These are phyloP conservation scores for Chascanopsetta lugubris DNA, from an alignment of 2,113 vertebrate genomes.

Conservation along the genomic window DNA sequence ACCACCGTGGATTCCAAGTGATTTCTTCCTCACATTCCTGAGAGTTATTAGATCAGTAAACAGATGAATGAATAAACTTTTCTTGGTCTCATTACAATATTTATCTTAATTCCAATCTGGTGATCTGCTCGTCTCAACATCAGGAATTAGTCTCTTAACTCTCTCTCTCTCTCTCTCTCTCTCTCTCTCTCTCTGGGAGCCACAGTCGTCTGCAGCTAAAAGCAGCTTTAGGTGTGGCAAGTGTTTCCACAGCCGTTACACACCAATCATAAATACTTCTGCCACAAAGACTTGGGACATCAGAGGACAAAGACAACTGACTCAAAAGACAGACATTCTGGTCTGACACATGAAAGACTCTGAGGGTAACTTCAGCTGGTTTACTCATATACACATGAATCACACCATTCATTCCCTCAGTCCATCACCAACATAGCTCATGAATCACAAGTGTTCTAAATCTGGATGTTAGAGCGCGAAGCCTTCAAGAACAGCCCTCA, in stretches of 20 bases:
- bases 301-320: not conserved
- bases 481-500: not conserved
- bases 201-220: not conserved
- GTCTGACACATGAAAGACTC: not conserved
- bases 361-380: no score
- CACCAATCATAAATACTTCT: conserved; percentile 1
- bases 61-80: no score
- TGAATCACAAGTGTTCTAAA: conserved; percentile 40
- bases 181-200: no score
- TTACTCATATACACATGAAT: not conserved
- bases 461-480: not conserved
- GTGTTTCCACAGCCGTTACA: not conserved
- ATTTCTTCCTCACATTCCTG: not conserved
- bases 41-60: no score
- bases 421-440: not conserved
- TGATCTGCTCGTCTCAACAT: no score
- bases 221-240: conserved; percentile 3
- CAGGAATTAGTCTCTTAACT: no score
- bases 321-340: not conserved
- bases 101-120: no score
- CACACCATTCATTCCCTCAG: no score
- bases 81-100: no score
- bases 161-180: not conserved
- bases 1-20: not conserved
- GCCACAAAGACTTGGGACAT: not conserved